Evolutionary conservation across 2,113 vertebrate species (phyloP), one percentile per base, ranked within the genome.

Genomic region (Eurypyga helias): DNA sequence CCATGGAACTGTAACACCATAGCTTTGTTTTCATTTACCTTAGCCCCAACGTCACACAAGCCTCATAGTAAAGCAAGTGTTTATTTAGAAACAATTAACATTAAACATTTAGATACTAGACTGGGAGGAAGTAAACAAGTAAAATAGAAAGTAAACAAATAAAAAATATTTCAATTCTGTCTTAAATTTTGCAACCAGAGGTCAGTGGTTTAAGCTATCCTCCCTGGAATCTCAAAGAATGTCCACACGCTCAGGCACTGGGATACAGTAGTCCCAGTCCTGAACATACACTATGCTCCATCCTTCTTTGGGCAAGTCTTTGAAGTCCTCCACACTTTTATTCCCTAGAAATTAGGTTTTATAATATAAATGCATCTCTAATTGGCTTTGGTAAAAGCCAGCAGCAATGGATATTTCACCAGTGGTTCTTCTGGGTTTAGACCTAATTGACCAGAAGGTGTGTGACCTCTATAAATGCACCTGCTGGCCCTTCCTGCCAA

Each of bases 371-470:
- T 87, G 26, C 3, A 1, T 71, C 51, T 93, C 48, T 95, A 92
- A 95, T 89, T 95, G 89, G 13, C 72, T 87, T 94, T 71, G 79
- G 9, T 69, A 48, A 60, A 92, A 93, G 94, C 93, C 93, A 91
- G 81, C 61, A 96, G 96, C 91, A 51, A 71, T 76, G 95, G 87
- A 96, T 96, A 75, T 64, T 97, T 93, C 45, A 23, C 43, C 57
- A 82, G 77, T 66, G 91, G 94, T 64, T 96, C 72, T 77, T 94
- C 81, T 93, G 81, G 87, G 70, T 87, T 94, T 28, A 84, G 81
- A 69, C 69, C 73, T 96, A 82, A 96, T 94, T 97, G 94, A 75
- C 72, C 77, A 94, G 77, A 19, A 95, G 76, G 18, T 76, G 87
- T 91, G 81, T 89, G 91, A 71, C 77, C 57, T 91, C 83, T 91